These are phyloP conservation scores for Phocoena phocoena DNA, from an alignment of 2,113 vertebrate genomes.

Conservation along the genomic window DNA sequence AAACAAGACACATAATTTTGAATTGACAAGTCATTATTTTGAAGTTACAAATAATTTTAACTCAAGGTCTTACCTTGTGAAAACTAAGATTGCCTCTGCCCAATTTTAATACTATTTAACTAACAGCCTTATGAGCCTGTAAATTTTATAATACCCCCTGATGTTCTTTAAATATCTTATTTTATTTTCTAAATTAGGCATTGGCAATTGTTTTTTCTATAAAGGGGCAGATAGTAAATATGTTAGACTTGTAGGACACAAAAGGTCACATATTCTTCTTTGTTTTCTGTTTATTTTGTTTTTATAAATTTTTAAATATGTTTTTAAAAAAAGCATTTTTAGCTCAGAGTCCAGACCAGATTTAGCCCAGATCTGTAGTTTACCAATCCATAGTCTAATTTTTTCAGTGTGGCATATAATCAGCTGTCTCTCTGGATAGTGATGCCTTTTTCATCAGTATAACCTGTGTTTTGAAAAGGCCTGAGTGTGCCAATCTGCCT, in stretches of 20 bases:
- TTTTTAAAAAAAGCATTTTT: background rate
- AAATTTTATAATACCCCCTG: background rate
- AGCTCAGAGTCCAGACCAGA: background rate
- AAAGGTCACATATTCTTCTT: background rate
- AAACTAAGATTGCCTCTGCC: background rate
- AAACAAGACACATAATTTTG: background rate
- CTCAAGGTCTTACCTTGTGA: background rate
- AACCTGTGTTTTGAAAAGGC: background rate
- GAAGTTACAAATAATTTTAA: background rate
- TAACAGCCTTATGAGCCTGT: background rate
- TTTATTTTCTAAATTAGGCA: background rate
- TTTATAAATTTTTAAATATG: background rate
- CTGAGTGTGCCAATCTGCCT: background rate
- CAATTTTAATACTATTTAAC: slow-evolving; percentile 19
- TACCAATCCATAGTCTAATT: background rate
- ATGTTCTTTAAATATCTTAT: background rate
- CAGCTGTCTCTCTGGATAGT: background rate
- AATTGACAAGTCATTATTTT: background rate
- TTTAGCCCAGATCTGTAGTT: background rate
- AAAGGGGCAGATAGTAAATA: background rate
- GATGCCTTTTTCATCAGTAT: background rate
- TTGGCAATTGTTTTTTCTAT: background rate
- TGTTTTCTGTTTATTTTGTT: background rate
- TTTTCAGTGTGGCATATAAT: background rate
- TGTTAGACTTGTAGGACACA: background rate